Evolutionary conservation across 1,140 invertebrate genomes (phyloP).

Genomic region (Holcopasites calliopsidis): DNA sequence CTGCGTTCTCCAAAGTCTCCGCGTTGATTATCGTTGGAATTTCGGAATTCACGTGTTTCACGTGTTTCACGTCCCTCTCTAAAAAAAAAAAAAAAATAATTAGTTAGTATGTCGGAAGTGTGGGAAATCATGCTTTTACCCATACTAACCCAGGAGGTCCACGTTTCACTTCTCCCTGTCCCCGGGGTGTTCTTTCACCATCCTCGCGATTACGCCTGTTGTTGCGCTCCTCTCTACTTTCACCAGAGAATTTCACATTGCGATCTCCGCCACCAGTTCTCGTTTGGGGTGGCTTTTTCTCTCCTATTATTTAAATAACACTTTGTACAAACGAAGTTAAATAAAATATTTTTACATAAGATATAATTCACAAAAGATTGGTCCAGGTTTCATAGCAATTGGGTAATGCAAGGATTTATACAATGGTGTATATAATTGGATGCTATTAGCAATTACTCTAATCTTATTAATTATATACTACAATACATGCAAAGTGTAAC

Average conservation of each 20-base stretch:
- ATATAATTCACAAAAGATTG: too few relatives aligned
- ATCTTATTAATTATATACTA: not conserved
- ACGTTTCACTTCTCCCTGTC: constrained; percentile 72
- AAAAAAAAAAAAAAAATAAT: constrained; percentile 24
- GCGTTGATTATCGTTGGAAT: constrained; percentile 63
- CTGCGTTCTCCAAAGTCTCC: constrained; percentile 66
- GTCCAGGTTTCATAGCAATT: too few relatives aligned
- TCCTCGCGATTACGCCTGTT: constrained; percentile 88
- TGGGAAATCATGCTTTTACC: constrained; percentile 1
- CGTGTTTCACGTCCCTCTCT: constrained; percentile 71
- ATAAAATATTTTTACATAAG: not conserved
- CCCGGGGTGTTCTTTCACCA: constrained; percentile 73
- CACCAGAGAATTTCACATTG: constrained; percentile 80
- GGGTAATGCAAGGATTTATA: too few relatives aligned
- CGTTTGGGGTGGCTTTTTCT: constrained; percentile 73
- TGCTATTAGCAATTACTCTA: too few relatives aligned
- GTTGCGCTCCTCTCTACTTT: constrained; percentile 86
- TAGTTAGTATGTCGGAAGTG: not conserved
- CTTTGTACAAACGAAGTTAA: not conserved
- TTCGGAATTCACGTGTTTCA: constrained; percentile 69
- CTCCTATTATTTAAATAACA: constrained; percentile 49
- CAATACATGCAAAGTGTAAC: not conserved
- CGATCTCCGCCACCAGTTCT: constrained; percentile 73
- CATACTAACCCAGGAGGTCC: constrained; percentile 73
- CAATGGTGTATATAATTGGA: too few relatives aligned